Base-by-base conservation (phyloP, 1,140 invertebrate species). In the Asobara japonica region DNA sequence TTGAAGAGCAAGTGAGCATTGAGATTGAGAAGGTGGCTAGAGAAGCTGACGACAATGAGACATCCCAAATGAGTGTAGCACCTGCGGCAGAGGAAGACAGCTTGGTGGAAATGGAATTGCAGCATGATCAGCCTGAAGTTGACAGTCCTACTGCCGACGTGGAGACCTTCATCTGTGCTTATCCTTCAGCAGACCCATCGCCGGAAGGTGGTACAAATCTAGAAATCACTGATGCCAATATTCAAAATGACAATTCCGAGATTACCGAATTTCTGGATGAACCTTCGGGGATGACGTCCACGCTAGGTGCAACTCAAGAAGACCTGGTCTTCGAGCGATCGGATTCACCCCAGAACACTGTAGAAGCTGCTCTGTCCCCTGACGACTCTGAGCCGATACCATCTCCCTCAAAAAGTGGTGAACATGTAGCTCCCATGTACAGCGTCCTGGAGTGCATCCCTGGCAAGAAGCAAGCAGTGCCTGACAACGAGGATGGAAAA, bases 131-230 rank as follows among this genome's bases (percentile, higher is more conserved):
- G 1, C 68, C 31, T 0, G 84, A 86, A 56, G 61, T 86, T 10
- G 85, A 86, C 45, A 85, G 82, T 33, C 83, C 84, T 62, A 83
- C 83, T 5, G 56, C 76, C 3, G 84, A 85, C 13, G 79, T 86
- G 3, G 84, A 84, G 36, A 76, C 74, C 60, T 64, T 86, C n/a
- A 77, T 83, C 7, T 62, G 72, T 62, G 82, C 64, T 30, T 33
- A 22, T 36, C 10, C 64, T 61, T 29, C 68, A 33, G 33, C 20
- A 31, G 36, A 65, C 64, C 20, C 33, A 22, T 29, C 8, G 5
- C 10, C 36, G 41, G 16, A 51, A 33, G 25, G 20, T 1, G 11
- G 13, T 48, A 25, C 65, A 20, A 5, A 16, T 27, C 6, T n/a
- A 62, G 41, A 45, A 20, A 45, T 3, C 30, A 27, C 13, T 3